A percentile compares a stretch with the other conserved stretches of the same genome.
These are phyloP conservation scores for Pseudorhombus dupliciocellatus DNA, from an alignment of 2,113 vertebrate genomes.

Conservation along the genomic window DNA sequence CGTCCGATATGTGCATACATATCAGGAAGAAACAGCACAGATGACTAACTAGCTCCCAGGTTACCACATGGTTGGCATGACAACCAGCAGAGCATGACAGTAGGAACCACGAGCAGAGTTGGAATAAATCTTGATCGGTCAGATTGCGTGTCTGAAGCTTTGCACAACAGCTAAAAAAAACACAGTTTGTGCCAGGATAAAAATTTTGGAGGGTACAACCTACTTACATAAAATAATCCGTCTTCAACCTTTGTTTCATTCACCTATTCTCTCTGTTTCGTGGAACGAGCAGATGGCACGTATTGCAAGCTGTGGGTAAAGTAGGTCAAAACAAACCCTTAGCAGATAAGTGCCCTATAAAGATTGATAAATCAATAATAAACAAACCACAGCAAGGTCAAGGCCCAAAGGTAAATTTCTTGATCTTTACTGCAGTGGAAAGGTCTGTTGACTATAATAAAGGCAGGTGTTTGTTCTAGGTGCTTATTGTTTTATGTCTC, in stretches of 20 bases:
- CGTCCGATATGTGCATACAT: not conserved
- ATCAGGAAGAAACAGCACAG: conserved; percentile 23
- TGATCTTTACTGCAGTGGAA: conserved; percentile 10
- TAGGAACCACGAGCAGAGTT: conserved; percentile 30
- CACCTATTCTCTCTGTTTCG: not conserved
- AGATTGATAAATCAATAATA: conserved; percentile 47
- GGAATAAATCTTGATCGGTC: conserved; percentile 31
- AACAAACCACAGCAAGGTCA: conserved; percentile 34
- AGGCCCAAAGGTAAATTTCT: conserved; percentile 24
- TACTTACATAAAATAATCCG: not conserved
- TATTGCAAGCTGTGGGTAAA: not conserved
- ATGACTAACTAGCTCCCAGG: conserved; percentile 56
- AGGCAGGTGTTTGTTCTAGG: not conserved
- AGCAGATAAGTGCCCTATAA: conserved; percentile 15
- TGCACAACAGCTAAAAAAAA: not conserved
- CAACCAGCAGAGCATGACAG: conserved; percentile 49
- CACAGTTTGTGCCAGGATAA: conserved; percentile 20
- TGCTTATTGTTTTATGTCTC: not conserved
- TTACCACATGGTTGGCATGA: conserved; percentile 48
- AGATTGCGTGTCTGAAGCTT: conserved; percentile 8
- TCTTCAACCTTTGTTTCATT: not conserved
- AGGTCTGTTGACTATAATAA: not conserved
- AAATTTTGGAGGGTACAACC: not conserved
- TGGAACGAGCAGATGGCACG: conserved; percentile 4
- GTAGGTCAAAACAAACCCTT: conserved; percentile 22